These are phyloP conservation scores for Saccopteryx leptura DNA, from an alignment of 2,113 vertebrate genomes.

Conservation along the genomic window DNA sequence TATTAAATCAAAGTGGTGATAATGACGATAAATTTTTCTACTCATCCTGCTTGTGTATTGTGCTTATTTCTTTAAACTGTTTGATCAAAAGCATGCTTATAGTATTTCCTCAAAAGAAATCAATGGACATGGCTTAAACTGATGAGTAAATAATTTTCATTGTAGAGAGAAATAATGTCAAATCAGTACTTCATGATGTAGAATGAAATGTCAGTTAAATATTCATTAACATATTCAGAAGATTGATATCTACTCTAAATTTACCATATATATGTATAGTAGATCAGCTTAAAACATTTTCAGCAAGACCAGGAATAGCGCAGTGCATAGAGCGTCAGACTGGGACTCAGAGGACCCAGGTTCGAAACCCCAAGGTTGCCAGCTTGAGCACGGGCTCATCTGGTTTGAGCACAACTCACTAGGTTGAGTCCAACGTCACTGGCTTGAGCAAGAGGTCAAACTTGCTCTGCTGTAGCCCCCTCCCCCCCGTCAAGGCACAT, in stretches of 20 bases:
- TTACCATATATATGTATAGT: background rate
- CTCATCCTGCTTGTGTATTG: background rate
- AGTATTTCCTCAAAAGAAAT: slow-evolving; percentile 55
- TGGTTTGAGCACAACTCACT: too few species aligned
- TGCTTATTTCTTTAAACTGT: slow-evolving; percentile 14
- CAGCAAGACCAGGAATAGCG: background rate
- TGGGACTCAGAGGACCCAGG: too few species aligned
- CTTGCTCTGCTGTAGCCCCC: too few species aligned
- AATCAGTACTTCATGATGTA: slow-evolving; percentile 47
- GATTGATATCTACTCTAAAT: slow-evolving; percentile 48
- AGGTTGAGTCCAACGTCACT: too few species aligned
- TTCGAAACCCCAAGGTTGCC: too few species aligned
- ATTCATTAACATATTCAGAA: slow-evolving; percentile 56
- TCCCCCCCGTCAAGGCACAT: too few species aligned
- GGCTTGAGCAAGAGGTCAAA: too few species aligned
- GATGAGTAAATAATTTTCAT: slow-evolving; percentile 46
- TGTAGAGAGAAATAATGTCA: slow-evolving; percentile 43
- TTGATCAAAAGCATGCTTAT: slow-evolving; percentile 19
- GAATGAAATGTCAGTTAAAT: slow-evolving; percentile 49
- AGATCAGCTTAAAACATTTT: slow-evolving; percentile 62
- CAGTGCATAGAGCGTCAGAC: too few species aligned
- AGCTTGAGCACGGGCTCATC: too few species aligned
- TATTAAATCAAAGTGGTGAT: slow-evolving; percentile 40
- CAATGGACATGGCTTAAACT: background rate
- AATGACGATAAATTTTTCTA: slow-evolving; percentile 16